Percentiles rank a stretch among this genome's conserved stretches.
Evolutionary conservation across 2,797 vertebrate genomes (phyloP).

Genomic region (Anisognathus igniventris): DNA sequence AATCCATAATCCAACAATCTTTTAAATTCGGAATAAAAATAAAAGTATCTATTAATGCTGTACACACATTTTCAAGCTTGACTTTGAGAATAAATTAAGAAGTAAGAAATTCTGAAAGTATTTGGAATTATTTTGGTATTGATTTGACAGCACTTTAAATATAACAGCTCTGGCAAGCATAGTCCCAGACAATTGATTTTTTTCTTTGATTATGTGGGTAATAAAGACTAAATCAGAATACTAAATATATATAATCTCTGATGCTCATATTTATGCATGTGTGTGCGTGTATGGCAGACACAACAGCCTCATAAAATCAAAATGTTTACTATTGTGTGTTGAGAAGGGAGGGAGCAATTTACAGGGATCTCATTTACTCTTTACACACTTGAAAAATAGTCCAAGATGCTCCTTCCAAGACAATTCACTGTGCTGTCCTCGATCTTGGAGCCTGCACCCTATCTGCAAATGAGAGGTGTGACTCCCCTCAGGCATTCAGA

Average conservation of each 20-base stretch:
- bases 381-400: neutral
- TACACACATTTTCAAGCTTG: neutral
- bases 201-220: neutral
- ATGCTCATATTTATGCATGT: neutral
- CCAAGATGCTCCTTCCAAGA: neutral
- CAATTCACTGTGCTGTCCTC: neutral
- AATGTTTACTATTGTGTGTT: neutral
- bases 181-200: neutral
- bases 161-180: neutral
- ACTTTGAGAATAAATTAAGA: neutral
- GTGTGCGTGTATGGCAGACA: neutral
- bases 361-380: neutral
- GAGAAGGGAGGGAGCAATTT: neutral
- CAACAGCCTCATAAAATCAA: neutral
- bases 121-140: neutral
- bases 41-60: neutral
- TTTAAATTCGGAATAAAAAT: neutral
- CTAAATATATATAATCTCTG: neutral
- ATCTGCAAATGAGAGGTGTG: neutral
- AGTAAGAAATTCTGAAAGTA: neutral
- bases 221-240: neutral
- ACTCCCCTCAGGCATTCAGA: neutral
- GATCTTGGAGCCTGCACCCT: neutral
- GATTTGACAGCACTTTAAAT: neutral
- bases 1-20: neutral